Conservation (phyloP, 2,113 vertebrate species). For the Vulpes vulpes region DNA sequence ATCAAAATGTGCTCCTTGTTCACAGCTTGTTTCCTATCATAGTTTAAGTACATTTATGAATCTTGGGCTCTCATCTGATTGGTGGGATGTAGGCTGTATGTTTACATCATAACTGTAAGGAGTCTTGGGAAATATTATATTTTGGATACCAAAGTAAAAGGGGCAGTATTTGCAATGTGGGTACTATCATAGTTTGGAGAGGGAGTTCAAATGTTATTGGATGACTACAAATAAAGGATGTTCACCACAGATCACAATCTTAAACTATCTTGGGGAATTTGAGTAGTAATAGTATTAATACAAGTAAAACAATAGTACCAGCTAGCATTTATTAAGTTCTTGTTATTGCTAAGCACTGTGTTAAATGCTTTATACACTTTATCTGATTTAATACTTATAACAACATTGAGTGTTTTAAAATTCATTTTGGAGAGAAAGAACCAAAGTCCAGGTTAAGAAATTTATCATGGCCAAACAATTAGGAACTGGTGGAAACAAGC, state of each 20-base stretch:
- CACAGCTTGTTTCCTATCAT: neutral
- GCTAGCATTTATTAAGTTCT: neutral
- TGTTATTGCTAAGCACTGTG: neutral
- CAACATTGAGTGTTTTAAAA: neutral
- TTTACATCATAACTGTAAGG: neutral
- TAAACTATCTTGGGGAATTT: neutral
- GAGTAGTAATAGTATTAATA: neutral
- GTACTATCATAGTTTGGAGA: neutral
- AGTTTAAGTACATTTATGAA: neutral
- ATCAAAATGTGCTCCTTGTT: neutral
- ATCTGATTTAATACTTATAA: neutral
- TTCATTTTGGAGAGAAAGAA: constrained; percentile 21
- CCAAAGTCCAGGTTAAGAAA: neutral
- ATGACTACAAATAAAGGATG: neutral
- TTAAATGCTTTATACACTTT: neutral
- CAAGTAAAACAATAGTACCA: neutral
- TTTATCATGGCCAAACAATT: neutral
- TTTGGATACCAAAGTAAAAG: neutral
- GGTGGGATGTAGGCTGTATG: neutral
- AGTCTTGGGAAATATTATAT: neutral
- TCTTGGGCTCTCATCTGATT: neutral
- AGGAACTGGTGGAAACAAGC: neutral
- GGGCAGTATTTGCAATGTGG: neutral
- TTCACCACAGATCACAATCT: neutral
- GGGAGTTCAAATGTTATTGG: neutral